Evolutionary conservation across 2,797 vertebrate species (phyloP).

Genomic region (Hozukius guyotensis): DNA sequence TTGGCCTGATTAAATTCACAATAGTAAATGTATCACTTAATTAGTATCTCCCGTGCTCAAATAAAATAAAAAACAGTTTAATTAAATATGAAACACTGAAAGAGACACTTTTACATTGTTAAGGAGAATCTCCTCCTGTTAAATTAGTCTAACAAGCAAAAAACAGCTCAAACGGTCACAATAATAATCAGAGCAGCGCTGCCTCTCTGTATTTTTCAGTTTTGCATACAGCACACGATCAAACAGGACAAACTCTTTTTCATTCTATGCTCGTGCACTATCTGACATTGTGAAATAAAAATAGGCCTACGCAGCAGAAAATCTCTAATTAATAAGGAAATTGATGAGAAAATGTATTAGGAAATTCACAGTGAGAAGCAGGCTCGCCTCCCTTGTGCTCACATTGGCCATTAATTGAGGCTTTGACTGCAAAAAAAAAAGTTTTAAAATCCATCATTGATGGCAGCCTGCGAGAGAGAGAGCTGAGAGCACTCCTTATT

Average conservation of each 20-base stretch:
- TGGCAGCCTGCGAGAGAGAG: neutral
- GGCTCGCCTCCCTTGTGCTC: neutral
- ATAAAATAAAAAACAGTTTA: neutral
- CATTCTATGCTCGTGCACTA: neutral
- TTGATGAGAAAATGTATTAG: neutral
- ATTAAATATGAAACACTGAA: neutral
- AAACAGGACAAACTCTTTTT: neutral
- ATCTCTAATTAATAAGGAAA: slow-evolving; percentile 14
- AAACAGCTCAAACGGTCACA: neutral
- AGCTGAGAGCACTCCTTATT: neutral
- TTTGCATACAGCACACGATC: neutral
- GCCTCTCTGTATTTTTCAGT: neutral
- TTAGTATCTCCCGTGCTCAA: neutral
- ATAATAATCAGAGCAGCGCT: neutral
- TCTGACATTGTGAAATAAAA: neutral
- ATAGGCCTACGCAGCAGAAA: neutral
- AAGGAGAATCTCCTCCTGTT: neutral
- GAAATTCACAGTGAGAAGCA: slow-evolving; percentile 4
- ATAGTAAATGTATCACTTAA: neutral
- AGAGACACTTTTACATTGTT: neutral
- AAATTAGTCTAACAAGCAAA: neutral
- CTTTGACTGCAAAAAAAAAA: neutral
- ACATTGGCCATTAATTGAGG: slow-evolving; percentile 20
- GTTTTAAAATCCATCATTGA: slow-evolving; percentile 9
- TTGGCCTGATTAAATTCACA: neutral